phyloP scores from a whole-genome alignment of 2,888 invertebrate species.

The Notodonta dromedarius region DNA sequence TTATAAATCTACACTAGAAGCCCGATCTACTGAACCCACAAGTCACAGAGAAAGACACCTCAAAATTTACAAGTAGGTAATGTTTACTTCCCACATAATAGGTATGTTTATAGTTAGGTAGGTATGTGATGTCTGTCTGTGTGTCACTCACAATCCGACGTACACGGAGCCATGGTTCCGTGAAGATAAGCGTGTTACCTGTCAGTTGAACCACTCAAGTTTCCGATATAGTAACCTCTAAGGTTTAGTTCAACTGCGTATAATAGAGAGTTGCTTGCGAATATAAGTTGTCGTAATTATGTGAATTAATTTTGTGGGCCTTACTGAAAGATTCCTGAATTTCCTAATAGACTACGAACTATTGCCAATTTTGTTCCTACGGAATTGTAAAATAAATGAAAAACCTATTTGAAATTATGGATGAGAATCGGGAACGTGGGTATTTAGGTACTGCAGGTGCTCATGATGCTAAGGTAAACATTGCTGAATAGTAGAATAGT shows the following conservation, averaged over 20 bases:
- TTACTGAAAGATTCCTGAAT: too few species aligned
- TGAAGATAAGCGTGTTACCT: slow-evolving; percentile 44
- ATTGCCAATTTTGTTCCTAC: too few species aligned
- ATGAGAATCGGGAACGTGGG: too few species aligned
- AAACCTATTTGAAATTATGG: too few species aligned
- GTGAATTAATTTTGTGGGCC: neutral
- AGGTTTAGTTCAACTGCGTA: slow-evolving; percentile 15
- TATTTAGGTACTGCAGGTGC: too few species aligned
- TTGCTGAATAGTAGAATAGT: too few species aligned
- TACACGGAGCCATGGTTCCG: slow-evolving; percentile 27
- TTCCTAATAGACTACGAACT: too few species aligned
- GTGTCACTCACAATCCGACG: slow-evolving; percentile 27
- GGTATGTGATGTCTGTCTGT: slow-evolving; percentile 11
- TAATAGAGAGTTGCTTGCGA: neutral
- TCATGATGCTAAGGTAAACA: too few species aligned
- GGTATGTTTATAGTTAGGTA: slow-evolving; percentile 13
- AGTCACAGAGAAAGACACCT: neutral
- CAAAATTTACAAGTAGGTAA: neutral
- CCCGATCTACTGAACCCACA: too few species aligned
- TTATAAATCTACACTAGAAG: too few species aligned
- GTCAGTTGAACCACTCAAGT: slow-evolving; percentile 32
- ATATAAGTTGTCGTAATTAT: slow-evolving; percentile 12
- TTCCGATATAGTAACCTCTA: slow-evolving; percentile 22
- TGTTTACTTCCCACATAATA: too few species aligned
- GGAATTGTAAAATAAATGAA: too few species aligned